A percentile compares a stretch with the other conserved stretches of the same genome.
These are phyloP conservation scores for Scopus umbretta DNA, from an alignment of 2,113 vertebrate species.

Conservation along the genomic window DNA sequence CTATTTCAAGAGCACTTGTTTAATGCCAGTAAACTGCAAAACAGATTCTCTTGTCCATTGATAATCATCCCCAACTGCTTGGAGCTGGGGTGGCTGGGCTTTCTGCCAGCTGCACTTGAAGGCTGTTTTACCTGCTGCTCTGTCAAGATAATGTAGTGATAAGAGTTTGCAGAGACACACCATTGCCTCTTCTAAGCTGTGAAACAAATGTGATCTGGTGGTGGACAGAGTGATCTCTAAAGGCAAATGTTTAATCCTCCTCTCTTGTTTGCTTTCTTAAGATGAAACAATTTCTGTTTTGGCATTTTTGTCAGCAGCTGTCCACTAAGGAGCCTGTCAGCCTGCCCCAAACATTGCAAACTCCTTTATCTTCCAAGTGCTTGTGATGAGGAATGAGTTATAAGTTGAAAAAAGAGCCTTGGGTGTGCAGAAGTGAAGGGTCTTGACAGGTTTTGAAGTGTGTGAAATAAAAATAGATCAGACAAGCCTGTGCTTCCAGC, in stretches of 20 bases:
- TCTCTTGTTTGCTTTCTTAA: neutral
- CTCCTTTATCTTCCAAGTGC: neutral
- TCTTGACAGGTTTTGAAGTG: conserved; percentile 10
- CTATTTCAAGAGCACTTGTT: neutral
- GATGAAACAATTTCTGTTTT: conserved; percentile 10
- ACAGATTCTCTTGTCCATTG: neutral
- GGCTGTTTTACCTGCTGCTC: neutral
- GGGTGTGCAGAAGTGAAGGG: neutral
- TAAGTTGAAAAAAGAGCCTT: neutral
- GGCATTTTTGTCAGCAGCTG: neutral
- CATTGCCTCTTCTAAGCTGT: neutral
- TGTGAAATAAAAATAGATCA: conserved; percentile 17
- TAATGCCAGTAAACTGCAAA: neutral
- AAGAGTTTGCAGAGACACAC: neutral
- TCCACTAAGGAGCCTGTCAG: neutral
- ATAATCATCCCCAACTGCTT: neutral
- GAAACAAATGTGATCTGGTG: neutral
- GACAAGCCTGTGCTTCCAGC: neutral
- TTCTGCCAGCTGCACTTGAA: neutral
- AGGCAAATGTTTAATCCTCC: neutral
- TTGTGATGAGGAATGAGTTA: neutral
- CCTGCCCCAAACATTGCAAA: neutral
- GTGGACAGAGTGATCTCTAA: neutral
- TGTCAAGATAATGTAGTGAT: neutral
- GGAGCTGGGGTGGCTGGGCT: neutral